Evolutionary conservation across 2,888 invertebrate species (phyloP).

Genomic region (Endomychus coccineus): DNA sequence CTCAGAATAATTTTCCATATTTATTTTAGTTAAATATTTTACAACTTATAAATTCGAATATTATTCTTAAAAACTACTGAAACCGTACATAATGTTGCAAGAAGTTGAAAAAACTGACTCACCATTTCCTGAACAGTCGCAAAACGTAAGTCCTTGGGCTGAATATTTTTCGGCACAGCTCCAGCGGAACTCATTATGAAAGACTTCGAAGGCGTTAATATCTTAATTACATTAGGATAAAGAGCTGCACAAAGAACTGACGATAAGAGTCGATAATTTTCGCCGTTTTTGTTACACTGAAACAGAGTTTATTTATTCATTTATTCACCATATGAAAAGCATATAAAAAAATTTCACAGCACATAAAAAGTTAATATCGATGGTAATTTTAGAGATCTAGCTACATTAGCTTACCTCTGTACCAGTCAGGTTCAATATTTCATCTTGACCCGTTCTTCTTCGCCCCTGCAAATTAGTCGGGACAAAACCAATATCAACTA

Average conservation of each 20-base stretch:
- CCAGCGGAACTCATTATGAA: constrained; percentile 66
- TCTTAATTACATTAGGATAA: constrained; percentile 87
- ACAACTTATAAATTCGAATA: no score
- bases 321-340: no score
- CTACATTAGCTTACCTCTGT: constrained; percentile 23
- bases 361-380: neutral
- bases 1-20: no score
- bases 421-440: constrained; percentile 45
- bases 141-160: constrained; percentile 65
- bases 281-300: constrained; percentile 65
- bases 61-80: no score
- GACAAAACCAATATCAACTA: constrained; percentile 73
- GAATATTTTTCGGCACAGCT: constrained; percentile 63
- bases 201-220: constrained; percentile 70
- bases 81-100: no score
- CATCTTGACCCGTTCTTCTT: constrained; percentile 53
- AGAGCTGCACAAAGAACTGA: constrained; percentile 86
- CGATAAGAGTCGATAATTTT: constrained; percentile 64
- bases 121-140: constrained; percentile 70
- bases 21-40: no score
- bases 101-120: constrained; percentile 19
- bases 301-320: no score
- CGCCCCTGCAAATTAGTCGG: constrained; percentile 56
- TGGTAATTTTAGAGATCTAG: no score
- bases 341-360: neutral